Percentiles rank a stretch among this genome's conserved stretches.
Conservation (phyloP, 2,888 invertebrate genomes). For the Sarcophaga caerulescens region DNA sequence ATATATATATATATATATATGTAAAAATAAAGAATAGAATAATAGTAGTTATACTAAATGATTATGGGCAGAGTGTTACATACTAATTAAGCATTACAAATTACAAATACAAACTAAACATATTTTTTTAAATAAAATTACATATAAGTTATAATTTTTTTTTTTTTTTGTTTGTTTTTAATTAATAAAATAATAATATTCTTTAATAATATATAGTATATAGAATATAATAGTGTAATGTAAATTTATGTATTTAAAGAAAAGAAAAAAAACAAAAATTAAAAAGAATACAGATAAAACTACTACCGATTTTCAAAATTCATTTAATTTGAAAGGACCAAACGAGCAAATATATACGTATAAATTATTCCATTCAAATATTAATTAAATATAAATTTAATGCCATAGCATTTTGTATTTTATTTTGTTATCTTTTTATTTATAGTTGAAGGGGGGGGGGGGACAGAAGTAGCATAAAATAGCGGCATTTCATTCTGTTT, state of each 20-base stretch:
- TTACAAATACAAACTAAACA: constrained; percentile 64
- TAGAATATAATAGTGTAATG: not conserved
- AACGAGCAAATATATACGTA: not conserved
- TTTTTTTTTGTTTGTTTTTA: constrained; percentile 24
- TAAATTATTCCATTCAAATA: constrained; percentile 8
- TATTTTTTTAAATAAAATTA: constrained; percentile 65
- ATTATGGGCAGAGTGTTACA: constrained; percentile 51
- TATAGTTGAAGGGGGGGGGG: too few relatives aligned
- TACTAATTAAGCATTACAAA: constrained; percentile 65
- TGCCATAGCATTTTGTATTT: too few relatives aligned
- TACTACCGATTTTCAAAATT: constrained; percentile 20
- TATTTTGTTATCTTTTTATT: too few relatives aligned
- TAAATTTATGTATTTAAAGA: constrained; percentile 20
- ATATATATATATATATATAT: too few relatives aligned
- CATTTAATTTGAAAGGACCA: not conserved
- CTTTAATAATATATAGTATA: not conserved
- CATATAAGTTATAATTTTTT: constrained; percentile 55
- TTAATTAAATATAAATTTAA: not conserved
- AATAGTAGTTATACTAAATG: too few relatives aligned
- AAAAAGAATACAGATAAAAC: constrained; percentile 14
- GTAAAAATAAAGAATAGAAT: not conserved
- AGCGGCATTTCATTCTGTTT: not conserved
- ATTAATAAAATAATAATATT: constrained; percentile 50
- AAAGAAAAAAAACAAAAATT: constrained; percentile 6
- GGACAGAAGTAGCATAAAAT: too few relatives aligned